phyloP scores from a whole-genome alignment of 2,888 invertebrate genomes.

The Polyommatus iphigenia region DNA sequence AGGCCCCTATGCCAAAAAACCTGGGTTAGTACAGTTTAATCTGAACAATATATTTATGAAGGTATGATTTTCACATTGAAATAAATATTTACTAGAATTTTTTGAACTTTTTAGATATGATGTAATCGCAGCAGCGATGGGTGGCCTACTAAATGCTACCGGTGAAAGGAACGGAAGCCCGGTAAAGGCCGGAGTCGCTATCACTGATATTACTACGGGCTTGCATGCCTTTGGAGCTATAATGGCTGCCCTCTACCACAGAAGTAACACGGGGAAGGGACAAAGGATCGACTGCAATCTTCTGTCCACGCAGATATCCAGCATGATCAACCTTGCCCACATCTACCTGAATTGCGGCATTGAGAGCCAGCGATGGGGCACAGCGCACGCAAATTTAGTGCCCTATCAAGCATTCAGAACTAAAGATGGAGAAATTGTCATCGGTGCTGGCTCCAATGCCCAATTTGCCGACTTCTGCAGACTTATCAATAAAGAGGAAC shows the following conservation, averaged over 20 bases:
- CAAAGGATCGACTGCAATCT: conserved; percentile 97
- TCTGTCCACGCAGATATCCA: conserved; percentile 94
- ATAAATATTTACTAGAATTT: not conserved
- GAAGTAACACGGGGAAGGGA: conserved; percentile 88
- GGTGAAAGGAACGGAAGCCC: conserved; percentile 92
- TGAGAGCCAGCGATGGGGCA: conserved; percentile 92
- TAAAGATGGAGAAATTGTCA: conserved; percentile 89
- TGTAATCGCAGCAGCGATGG: conserved; percentile 95
- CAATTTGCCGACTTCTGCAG: conserved; percentile 89
- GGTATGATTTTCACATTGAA: not conserved
- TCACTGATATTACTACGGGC: conserved; percentile 96
- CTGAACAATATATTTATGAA: too few species aligned
- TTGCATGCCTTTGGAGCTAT: conserved; percentile 97
- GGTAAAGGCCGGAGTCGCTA: conserved; percentile 94
- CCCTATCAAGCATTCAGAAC: conserved; percentile 96
- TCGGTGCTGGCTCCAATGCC: conserved; percentile 92
- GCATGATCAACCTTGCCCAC: conserved; percentile 92
- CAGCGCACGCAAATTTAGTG: conserved; percentile 95
- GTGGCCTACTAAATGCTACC: conserved; percentile 93
- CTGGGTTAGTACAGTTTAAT: conserved; percentile 79
- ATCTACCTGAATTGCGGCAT: conserved; percentile 93
- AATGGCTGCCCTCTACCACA: conserved; percentile 91
- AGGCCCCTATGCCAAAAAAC: conserved; percentile 91
- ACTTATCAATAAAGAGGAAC: conserved; percentile 79
- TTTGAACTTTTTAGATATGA: conserved; percentile 83